A percentile compares a stretch with the other conserved stretches of the same genome.
Evolutionary conservation across 2,888 invertebrate genomes (phyloP).

Genomic region (Spialia ferax): DNA sequence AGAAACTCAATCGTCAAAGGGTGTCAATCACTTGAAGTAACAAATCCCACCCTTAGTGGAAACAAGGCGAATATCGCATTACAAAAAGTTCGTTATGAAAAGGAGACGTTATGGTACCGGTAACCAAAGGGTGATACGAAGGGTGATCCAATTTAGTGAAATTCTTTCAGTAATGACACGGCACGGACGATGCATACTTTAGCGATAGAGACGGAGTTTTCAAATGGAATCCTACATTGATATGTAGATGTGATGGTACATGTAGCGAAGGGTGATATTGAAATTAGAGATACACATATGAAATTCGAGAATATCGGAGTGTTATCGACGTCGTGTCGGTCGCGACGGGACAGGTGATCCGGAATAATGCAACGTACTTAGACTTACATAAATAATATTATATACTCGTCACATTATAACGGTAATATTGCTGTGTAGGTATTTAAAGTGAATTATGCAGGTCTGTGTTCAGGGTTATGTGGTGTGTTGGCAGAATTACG

Average conservation of each 20-base stretch:
- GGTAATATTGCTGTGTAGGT: conserved; percentile 15
- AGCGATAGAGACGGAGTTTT: conserved; percentile 80
- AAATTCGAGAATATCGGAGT: conserved; percentile 63
- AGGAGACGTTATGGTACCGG: conserved; percentile 84
- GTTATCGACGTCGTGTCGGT: conserved; percentile 43
- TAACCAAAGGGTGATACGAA: conserved; percentile 82
- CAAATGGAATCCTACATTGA: conserved; percentile 80
- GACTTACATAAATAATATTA: no score
- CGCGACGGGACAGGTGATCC: conserved; percentile 44
- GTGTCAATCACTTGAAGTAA: conserved; percentile 69
- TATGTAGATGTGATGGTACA: conserved; percentile 84
- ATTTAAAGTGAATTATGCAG: background rate
- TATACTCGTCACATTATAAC: conserved; percentile 1
- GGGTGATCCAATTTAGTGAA: conserved; percentile 83
- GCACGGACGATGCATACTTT: conserved; percentile 84
- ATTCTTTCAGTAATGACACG: conserved; percentile 82
- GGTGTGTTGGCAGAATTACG: no score
- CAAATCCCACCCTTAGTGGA: conserved; percentile 79
- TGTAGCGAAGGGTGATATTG: conserved; percentile 82
- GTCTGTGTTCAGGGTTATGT: no score
- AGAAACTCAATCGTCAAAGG: conserved; percentile 74
- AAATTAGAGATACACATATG: conserved; percentile 82
- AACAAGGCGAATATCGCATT: conserved; percentile 82
- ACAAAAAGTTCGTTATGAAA: conserved; percentile 85
- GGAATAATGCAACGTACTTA: conserved; percentile 40